Conservation (phyloP, 2,113 vertebrate genomes). For the Paracanthobrama guichenoti region DNA sequence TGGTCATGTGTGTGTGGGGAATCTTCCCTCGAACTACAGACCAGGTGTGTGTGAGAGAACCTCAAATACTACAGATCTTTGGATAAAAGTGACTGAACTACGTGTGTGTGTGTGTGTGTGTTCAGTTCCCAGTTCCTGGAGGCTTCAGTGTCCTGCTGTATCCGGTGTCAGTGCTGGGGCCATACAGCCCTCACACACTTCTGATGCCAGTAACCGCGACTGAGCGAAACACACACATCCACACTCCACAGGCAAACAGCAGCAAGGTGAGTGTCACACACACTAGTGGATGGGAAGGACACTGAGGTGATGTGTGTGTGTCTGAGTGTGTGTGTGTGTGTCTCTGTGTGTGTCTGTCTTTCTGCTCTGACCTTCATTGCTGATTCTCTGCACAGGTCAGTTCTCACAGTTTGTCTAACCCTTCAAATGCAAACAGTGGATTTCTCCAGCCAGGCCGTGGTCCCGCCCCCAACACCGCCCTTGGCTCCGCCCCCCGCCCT, state of each 20-base stretch:
- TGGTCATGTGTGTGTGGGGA: constrained; percentile 15
- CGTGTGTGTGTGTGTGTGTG: background rate
- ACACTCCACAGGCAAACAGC: background rate
- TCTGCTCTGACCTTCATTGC: no score
- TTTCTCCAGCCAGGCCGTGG: constrained; percentile 19
- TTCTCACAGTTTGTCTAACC: background rate
- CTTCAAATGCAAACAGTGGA: constrained; percentile 4
- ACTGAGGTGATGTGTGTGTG: no score
- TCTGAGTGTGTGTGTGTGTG: no score
- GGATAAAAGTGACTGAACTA: no score
- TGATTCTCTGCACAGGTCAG: constrained; percentile 1
- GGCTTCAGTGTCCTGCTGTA: constrained; percentile 28
- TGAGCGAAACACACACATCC: constrained; percentile 6
- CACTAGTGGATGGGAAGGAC: background rate
- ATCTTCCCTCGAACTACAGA: background rate
- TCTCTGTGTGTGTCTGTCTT: no score
- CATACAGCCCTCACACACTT: constrained; percentile 25
- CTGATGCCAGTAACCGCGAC: constrained; percentile 32
- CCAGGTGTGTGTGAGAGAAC: background rate
- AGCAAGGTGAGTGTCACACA: background rate
- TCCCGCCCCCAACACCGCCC: background rate
- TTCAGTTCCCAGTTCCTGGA: background rate
- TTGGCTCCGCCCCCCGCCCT: background rate
- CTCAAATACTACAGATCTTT: no score
- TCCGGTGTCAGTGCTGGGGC: constrained; percentile 36